Percentiles rank a stretch among this genome's conserved stretches.
These are phyloP conservation scores for Propithecus deckenii DNA, from an alignment of 2,797 vertebrate species.

Conservation along the genomic window DNA sequence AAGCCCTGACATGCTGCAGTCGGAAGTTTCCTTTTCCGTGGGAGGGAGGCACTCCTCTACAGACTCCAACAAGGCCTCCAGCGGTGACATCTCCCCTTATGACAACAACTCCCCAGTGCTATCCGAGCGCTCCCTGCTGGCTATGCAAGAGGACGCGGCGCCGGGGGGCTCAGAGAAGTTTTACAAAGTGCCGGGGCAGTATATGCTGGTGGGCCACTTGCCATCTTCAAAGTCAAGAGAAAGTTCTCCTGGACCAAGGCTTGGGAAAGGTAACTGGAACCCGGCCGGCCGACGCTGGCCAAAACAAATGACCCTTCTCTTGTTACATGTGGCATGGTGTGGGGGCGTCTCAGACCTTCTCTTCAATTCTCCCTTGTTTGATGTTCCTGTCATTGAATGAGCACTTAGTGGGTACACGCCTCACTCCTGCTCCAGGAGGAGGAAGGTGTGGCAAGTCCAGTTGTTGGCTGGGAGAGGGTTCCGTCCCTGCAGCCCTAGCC, in stretches of 20 bases:
- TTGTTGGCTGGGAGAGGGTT: neutral
- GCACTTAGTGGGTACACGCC: neutral
- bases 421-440: neutral
- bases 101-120: conserved; percentile 96
- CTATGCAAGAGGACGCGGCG: conserved; percentile 83
- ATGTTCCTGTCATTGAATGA: neutral
- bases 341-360: neutral
- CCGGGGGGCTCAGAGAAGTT: conserved; percentile 83
- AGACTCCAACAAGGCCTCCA: conserved; percentile 93
- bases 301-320: neutral
- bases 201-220: conserved; percentile 81
- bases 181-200: conserved; percentile 89
- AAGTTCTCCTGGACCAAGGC: conserved; percentile 84
- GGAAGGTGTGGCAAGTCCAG: neutral
- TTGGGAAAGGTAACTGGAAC: conserved; percentile 87
- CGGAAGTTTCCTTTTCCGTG: conserved; percentile 87
- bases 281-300: neutral
- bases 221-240: conserved; percentile 85
- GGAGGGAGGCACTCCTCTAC: conserved; percentile 91
- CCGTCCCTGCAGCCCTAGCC: neutral
- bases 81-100: conserved; percentile 95
- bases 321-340: neutral
- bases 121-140: conserved; percentile 87
- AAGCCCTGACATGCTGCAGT: conserved; percentile 86
- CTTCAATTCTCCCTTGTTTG: neutral